phyloP scores from a whole-genome alignment of 2,888 invertebrate genomes.

The Macrophya alboannulata region DNA sequence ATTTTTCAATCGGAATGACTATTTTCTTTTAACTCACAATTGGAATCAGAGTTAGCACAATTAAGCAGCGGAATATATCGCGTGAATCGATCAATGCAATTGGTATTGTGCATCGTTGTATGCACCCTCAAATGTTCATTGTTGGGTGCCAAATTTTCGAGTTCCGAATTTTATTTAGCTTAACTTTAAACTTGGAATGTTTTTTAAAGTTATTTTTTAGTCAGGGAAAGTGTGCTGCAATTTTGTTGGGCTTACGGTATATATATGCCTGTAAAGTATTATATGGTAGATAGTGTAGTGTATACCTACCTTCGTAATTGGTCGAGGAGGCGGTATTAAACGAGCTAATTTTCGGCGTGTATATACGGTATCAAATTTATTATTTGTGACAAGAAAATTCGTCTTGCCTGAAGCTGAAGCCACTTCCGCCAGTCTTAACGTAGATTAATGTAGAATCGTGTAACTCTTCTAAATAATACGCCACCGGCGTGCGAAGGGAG shows the following conservation, averaged over 20 bases:
- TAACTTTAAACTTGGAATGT: not conserved
- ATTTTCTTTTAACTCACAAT: not conserved
- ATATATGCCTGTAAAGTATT: not conserved
- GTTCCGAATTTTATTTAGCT: not conserved
- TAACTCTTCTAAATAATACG: slow-evolving; percentile 39
- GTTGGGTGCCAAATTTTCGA: not conserved
- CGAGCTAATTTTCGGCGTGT: slow-evolving; percentile 34
- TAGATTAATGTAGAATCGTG: slow-evolving; percentile 53
- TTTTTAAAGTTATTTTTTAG: not conserved
- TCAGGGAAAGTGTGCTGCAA: not conserved
- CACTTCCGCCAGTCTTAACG: slow-evolving; percentile 49
- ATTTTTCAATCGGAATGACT: not conserved
- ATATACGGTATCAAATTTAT: slow-evolving; percentile 45
- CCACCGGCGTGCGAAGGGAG: slow-evolving; percentile 21
- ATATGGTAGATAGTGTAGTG: slow-evolving; percentile 6
- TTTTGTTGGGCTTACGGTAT: not conserved
- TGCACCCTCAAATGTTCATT: not conserved
- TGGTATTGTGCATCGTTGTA: not conserved
- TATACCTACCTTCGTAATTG: slow-evolving; percentile 30
- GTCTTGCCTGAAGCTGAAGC: slow-evolving; percentile 29
- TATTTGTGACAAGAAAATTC: slow-evolving; percentile 51
- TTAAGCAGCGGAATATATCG: not conserved
- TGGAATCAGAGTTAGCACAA: not conserved
- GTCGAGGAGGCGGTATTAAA: slow-evolving; percentile 13
- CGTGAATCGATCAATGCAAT: not conserved